Conservation (phyloP, 2,113 vertebrate genomes). For the Ammodytes dubius region DNA sequence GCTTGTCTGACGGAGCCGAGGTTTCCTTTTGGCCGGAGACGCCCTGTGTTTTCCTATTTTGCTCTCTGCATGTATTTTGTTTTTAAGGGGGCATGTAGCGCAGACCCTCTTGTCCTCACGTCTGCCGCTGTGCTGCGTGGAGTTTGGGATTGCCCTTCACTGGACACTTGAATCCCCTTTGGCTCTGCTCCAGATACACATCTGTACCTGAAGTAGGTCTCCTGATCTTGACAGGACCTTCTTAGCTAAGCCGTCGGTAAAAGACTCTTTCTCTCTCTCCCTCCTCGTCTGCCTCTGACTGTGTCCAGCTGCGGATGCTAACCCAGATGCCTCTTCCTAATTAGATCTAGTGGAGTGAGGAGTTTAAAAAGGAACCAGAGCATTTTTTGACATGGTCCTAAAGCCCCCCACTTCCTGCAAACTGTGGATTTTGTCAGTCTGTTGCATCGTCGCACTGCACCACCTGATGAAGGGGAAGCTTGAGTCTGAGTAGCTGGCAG, state of each 20-base stretch:
- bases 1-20: constrained; percentile 56
- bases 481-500: constrained; percentile 49
- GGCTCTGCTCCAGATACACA: constrained; percentile 54
- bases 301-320: constrained; percentile 39
- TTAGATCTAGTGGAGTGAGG: constrained; percentile 68
- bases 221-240: constrained; percentile 30
- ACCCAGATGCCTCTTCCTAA: constrained; percentile 62
- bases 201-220: constrained; percentile 42
- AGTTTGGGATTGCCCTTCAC: constrained; percentile 46
- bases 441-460: constrained; percentile 80
- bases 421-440: constrained; percentile 65
- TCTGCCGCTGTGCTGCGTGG: constrained; percentile 16
- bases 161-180: constrained; percentile 47
- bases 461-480: constrained; percentile 72
- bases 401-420: constrained; percentile 40
- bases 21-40: constrained; percentile 57
- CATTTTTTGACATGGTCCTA: constrained; percentile 4
- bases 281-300: constrained; percentile 25
- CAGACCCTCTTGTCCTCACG: constrained; percentile 25
- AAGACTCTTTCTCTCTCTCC: constrained; percentile 19
- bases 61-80: constrained; percentile 23
- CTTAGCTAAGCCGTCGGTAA: constrained; percentile 1
- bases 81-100: constrained; percentile 17
- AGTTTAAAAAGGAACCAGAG: constrained; percentile 16
- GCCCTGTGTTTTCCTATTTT: constrained; percentile 36